Conservation (phyloP, 2,113 vertebrate species). For the Rallus limicola region DNA sequence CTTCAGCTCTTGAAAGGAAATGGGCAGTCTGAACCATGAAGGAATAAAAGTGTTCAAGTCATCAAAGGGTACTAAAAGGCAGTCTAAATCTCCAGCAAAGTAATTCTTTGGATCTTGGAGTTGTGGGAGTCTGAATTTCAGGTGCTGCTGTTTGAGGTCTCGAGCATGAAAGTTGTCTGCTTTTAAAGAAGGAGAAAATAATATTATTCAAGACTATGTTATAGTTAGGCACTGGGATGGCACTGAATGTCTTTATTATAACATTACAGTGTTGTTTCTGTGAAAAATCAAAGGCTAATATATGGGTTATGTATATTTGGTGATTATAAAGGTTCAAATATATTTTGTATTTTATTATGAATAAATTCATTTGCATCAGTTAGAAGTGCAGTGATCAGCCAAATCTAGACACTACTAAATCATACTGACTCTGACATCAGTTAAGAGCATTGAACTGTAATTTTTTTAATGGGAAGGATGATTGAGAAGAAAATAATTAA, state of each 20-base stretch:
- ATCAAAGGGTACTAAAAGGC: slow-evolving; percentile 28
- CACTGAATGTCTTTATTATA: not conserved
- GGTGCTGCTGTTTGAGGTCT: not conserved
- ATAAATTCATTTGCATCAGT: not conserved
- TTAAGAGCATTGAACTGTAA: not conserved
- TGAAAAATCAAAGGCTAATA: not conserved
- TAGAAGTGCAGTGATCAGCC: not conserved
- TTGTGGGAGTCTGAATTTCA: not conserved
- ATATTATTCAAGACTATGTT: not conserved
- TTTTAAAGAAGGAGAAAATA: not conserved
- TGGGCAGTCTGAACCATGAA: not conserved
- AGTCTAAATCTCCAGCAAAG: slow-evolving; percentile 3
- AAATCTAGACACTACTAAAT: not conserved
- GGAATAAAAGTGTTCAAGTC: not conserved
- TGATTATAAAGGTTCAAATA: not conserved
- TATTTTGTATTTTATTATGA: not conserved
- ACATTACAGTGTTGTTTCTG: not conserved
- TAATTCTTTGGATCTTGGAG: not conserved
- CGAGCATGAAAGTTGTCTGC: not conserved
- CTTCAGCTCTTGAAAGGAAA: slow-evolving; percentile 13
- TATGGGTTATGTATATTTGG: not conserved
- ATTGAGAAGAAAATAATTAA: not conserved
- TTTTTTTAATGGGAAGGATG: not conserved
- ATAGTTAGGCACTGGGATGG: not conserved
- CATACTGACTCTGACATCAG: not conserved